phyloP scores from a whole-genome alignment of 2,797 vertebrate genomes.

The Malacoctenus gilli region DNA sequence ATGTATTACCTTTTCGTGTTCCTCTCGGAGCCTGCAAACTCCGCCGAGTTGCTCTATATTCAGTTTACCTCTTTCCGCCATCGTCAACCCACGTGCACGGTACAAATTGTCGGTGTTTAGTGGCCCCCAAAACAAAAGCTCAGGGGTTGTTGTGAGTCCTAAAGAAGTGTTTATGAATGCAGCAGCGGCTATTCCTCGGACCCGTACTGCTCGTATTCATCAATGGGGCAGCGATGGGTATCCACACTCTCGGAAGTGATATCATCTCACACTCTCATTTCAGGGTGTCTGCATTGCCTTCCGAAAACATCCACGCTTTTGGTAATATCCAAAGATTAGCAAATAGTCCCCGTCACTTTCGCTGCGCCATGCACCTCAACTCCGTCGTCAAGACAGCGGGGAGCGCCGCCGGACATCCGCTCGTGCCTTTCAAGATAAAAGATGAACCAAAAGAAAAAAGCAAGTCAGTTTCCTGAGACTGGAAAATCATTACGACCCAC shows the following conservation, averaged over 20 bases:
- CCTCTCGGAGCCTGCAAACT: constrained; percentile 86
- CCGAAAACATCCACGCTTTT: constrained; percentile 64
- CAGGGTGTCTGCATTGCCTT: constrained; percentile 69
- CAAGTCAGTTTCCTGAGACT: too few species aligned
- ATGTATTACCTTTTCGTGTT: constrained; percentile 90
- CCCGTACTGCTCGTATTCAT: constrained; percentile 81
- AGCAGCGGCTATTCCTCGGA: constrained; percentile 83
- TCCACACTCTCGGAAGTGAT: constrained; percentile 79
- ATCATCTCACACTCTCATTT: constrained; percentile 92
- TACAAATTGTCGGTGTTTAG: constrained; percentile 23
- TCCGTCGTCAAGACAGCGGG: accelerated
- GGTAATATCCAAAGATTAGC: constrained; percentile 49
- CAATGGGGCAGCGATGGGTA: constrained; percentile 78
- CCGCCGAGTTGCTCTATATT: constrained; percentile 59
- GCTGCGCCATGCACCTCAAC: constrained; percentile 68
- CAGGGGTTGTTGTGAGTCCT: constrained; percentile 92
- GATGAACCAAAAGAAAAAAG: accelerated
- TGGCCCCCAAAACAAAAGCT: constrained; percentile 64
- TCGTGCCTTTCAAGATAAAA: constrained; percentile 42
- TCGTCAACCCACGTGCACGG: constrained; percentile 62
- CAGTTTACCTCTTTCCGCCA: constrained; percentile 68
- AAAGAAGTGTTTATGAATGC: constrained; percentile 93
- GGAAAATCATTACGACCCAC: too few species aligned
- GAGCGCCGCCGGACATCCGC: not conserved
- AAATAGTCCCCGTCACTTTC: constrained; percentile 53